Evolutionary conservation across 1,140 invertebrate species (phyloP).

Genomic region (Drosophila bipectinata): DNA sequence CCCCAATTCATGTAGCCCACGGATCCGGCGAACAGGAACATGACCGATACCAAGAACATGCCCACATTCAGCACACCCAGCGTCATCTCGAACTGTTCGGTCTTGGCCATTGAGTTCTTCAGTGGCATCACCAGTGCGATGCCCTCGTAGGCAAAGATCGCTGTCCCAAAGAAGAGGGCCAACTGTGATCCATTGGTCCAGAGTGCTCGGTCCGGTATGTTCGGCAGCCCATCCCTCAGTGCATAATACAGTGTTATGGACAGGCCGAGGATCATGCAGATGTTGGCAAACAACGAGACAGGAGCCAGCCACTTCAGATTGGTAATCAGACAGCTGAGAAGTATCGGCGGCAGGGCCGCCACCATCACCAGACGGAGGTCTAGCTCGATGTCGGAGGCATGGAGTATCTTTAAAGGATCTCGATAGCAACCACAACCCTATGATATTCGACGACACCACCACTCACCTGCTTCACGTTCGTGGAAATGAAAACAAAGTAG

Average conservation of each 20-base stretch:
- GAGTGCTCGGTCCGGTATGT: slow-evolving; percentile 85
- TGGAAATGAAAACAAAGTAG: slow-evolving; percentile 96
- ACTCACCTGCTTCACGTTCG: slow-evolving; percentile 91
- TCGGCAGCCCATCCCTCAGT: slow-evolving; percentile 88
- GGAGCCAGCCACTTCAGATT: slow-evolving; percentile 91
- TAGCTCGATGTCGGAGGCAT: slow-evolving; percentile 86
- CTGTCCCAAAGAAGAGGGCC: slow-evolving; percentile 91
- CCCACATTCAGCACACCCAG: slow-evolving; percentile 93
- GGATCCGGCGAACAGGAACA: slow-evolving; percentile 93
- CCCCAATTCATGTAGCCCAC: slow-evolving; percentile 94
- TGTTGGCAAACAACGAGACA: slow-evolving; percentile 89
- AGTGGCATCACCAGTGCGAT: slow-evolving; percentile 93
- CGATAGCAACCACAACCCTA: background rate
- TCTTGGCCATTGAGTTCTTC: slow-evolving; percentile 95
- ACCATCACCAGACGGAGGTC: slow-evolving; percentile 89
- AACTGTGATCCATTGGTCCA: slow-evolving; percentile 86
- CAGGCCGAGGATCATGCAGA: slow-evolving; percentile 88
- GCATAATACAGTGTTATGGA: slow-evolving; percentile 89
- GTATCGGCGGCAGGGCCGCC: slow-evolving; percentile 88
- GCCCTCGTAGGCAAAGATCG: slow-evolving; percentile 92
- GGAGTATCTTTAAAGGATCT: slow-evolving; percentile 86
- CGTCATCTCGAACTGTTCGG: slow-evolving; percentile 89
- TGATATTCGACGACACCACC: slow-evolving; percentile 72
- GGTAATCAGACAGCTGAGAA: slow-evolving; percentile 90
- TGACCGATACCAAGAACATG: slow-evolving; percentile 87